phyloP scores from a whole-genome alignment of 2,113 vertebrate species.

The Sinocyclocheilus anophthalmus region DNA sequence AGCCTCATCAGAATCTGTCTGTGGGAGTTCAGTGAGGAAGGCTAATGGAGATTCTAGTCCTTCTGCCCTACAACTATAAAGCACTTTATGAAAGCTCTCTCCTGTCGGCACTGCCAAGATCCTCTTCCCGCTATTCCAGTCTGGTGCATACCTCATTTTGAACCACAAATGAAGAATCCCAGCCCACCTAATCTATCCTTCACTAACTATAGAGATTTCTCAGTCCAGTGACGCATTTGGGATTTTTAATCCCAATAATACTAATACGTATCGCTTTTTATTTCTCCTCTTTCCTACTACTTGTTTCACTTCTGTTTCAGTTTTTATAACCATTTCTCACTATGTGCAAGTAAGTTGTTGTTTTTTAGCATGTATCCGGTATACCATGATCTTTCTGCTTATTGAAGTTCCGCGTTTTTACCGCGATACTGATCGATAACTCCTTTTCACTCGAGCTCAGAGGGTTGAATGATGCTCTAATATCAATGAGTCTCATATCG shows the following conservation, averaged over 20 bases:
- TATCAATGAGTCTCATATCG: too few relatives aligned
- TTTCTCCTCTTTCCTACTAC: too few relatives aligned
- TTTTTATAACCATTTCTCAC: too few relatives aligned
- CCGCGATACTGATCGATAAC: too few relatives aligned
- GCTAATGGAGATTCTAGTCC: constrained; percentile 30
- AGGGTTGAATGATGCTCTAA: too few relatives aligned
- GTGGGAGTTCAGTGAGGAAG: constrained; percentile 35
- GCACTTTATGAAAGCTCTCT: constrained; percentile 17
- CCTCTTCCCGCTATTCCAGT: background rate
- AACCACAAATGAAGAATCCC: background rate
- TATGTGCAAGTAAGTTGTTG: too few relatives aligned
- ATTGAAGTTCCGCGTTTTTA: too few relatives aligned
- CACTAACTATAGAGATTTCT: constrained; percentile 1
- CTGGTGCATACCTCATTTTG: constrained; percentile 1
- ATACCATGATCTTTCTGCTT: too few relatives aligned
- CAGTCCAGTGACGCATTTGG: background rate
- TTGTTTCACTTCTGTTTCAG: too few relatives aligned
- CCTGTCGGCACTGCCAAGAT: background rate
- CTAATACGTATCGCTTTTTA: too few relatives aligned
- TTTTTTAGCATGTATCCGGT: too few relatives aligned
- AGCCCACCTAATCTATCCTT: background rate
- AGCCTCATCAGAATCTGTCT: constrained; percentile 19
- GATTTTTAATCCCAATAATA: background rate
- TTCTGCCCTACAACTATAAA: constrained; percentile 24
- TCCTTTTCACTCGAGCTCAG: too few relatives aligned